Evolutionary conservation across 2,113 vertebrate species (phyloP).

Genomic region (Hippopotamus amphibius): DNA sequence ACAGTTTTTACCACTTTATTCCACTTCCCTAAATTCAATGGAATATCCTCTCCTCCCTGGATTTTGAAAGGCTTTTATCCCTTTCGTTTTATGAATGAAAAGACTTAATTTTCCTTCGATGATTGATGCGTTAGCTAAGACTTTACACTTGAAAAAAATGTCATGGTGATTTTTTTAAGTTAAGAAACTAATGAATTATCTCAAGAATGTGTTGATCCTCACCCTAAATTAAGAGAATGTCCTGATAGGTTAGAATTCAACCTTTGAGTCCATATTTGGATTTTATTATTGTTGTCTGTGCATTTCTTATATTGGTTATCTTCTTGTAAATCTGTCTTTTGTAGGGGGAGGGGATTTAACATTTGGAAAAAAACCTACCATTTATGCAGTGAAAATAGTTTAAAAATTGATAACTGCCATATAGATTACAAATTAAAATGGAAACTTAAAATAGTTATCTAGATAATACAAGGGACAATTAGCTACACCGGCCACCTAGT

Average conservation of each 20-base stretch:
- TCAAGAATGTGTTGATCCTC: constrained; percentile 37
- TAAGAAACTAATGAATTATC: constrained; percentile 57
- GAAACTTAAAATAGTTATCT: constrained; percentile 52
- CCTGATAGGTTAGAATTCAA: constrained; percentile 42
- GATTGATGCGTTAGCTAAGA: constrained; percentile 64
- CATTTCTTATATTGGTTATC: constrained; percentile 55
- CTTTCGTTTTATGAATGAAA: constrained; percentile 72
- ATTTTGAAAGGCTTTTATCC: constrained; percentile 64
- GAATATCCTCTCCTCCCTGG: neutral
- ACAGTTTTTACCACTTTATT: constrained; percentile 49
- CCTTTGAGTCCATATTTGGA: constrained; percentile 60
- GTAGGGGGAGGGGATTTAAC: constrained; percentile 55
- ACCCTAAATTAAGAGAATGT: constrained; percentile 49
- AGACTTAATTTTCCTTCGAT: constrained; percentile 64
- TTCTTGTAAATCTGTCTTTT: constrained; percentile 74
- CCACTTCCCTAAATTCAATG: constrained; percentile 56
- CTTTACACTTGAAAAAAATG: constrained; percentile 56
- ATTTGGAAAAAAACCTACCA: neutral
- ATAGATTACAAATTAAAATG: constrained; percentile 55
- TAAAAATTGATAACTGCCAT: constrained; percentile 73
- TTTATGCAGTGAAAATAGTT: constrained; percentile 60
- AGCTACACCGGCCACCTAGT: neutral
- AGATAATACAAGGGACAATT: constrained; percentile 60
- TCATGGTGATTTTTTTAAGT: constrained; percentile 62
- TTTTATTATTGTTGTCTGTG: constrained; percentile 64